phyloP scores from a whole-genome alignment of 2,113 vertebrate species.

The Cryptomyrus ogoouensis region DNA sequence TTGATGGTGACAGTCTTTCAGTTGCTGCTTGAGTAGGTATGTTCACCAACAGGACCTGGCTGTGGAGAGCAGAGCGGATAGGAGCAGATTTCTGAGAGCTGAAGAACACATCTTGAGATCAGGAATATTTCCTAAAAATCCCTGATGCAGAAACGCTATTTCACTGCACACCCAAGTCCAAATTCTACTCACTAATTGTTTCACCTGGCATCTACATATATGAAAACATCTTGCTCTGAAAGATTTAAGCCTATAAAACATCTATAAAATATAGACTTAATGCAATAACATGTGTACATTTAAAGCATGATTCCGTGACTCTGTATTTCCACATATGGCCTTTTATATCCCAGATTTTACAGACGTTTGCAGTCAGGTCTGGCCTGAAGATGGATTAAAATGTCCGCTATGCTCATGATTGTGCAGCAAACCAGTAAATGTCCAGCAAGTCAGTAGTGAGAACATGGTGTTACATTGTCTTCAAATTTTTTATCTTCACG shows the following conservation, averaged over 20 bases:
- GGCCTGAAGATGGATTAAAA: background rate
- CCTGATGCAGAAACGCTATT: background rate
- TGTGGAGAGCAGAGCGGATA: background rate
- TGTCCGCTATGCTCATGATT: background rate
- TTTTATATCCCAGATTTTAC: background rate
- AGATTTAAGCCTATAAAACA: background rate
- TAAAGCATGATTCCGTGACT: background rate
- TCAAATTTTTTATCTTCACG: background rate
- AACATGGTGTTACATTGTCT: background rate
- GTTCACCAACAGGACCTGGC: background rate
- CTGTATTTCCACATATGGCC: background rate
- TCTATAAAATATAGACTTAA: background rate
- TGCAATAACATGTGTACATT: background rate
- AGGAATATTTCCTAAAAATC: background rate
- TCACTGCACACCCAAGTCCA: background rate
- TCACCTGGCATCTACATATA: background rate
- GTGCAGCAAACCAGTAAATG: background rate
- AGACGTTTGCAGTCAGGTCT: background rate
- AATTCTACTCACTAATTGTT: background rate
- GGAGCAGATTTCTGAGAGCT: background rate
- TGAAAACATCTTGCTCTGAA: background rate
- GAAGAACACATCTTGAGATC: background rate
- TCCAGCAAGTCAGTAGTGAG: background rate
- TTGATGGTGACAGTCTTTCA: background rate
- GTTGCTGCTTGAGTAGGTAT: background rate